Evolutionary conservation across 1,140 invertebrate species (phyloP).

Genomic region (Diorhabda carinulata): DNA sequence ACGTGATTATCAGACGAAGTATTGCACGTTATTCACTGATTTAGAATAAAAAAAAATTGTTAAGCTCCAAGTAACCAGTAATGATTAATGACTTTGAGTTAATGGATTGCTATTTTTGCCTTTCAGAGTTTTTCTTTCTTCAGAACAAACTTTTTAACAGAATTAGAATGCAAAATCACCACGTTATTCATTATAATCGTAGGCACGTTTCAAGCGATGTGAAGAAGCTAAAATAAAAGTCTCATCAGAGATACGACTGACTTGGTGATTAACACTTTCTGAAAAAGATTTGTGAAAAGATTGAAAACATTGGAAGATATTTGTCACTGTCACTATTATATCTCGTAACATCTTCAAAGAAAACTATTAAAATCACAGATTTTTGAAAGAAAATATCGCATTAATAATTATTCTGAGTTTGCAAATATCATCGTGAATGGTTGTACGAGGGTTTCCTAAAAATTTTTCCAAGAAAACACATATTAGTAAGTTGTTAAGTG

Average conservation of each 20-base stretch:
- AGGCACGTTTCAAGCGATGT: slow-evolving; percentile 1
- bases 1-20: not conserved
- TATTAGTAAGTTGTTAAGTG: no score
- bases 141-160: not conserved
- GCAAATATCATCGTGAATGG: no score
- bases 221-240: slow-evolving; percentile 3
- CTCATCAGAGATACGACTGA: slow-evolving; percentile 1
- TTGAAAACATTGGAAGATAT: not conserved
- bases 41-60: no score
- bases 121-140: not conserved
- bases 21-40: no score
- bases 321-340: not conserved
- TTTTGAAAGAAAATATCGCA: not conserved
- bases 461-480: no score
- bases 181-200: slow-evolving; percentile 1
- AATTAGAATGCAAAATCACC: slow-evolving; percentile 2
- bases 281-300: not conserved
- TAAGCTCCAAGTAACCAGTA: not conserved
- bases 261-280: slow-evolving; percentile 2
- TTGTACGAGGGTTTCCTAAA: no score
- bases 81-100: not conserved
- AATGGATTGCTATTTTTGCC: slow-evolving; percentile 2
- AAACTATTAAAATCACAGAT: not conserved
- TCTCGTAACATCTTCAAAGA: not conserved
- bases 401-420: no score